These are phyloP conservation scores for Otis tarda DNA, from an alignment of 2,113 vertebrate genomes.

Conservation along the genomic window DNA sequence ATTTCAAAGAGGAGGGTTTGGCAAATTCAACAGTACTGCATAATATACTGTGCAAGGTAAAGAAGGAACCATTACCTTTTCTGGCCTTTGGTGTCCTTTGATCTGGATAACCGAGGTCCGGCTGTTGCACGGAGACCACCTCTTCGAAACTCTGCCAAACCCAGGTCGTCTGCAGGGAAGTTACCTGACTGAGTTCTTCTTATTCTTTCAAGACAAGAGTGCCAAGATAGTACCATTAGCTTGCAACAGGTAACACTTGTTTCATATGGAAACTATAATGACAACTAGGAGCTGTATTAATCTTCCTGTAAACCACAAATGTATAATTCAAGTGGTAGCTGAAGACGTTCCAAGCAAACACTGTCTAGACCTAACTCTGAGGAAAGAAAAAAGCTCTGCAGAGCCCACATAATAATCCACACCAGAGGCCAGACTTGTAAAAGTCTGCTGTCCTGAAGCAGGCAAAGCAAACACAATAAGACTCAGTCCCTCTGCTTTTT, in stretches of 20 bases:
- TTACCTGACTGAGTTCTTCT: conserved; percentile 93
- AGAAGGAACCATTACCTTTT: conserved; percentile 67
- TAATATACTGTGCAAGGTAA: neutral
- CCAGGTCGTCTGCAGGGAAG: conserved; percentile 84
- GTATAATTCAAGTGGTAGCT: neutral
- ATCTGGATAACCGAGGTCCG: conserved; percentile 88
- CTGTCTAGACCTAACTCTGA: neutral
- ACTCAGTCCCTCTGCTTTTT: neutral
- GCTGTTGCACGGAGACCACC: conserved; percentile 96
- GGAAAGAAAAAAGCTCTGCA: neutral
- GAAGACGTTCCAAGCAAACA: neutral
- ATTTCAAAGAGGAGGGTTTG: neutral
- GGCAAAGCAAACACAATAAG: neutral
- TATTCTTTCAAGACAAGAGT: conserved; percentile 79
- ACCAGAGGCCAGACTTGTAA: neutral
- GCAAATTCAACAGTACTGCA: neutral
- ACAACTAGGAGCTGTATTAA: neutral
- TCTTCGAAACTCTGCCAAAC: conserved; percentile 86
- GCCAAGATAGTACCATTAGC: neutral
- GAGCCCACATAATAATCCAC: neutral
- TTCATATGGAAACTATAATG: neutral
- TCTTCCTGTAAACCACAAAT: neutral
- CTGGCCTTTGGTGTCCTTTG: conserved; percentile 83
- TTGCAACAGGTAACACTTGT: neutral
- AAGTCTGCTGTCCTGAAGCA: neutral